A percentile compares a stretch with the other conserved stretches of the same genome.
Evolutionary conservation across 2,797 vertebrate genomes (phyloP).

Genomic region (Mareca penelope): DNA sequence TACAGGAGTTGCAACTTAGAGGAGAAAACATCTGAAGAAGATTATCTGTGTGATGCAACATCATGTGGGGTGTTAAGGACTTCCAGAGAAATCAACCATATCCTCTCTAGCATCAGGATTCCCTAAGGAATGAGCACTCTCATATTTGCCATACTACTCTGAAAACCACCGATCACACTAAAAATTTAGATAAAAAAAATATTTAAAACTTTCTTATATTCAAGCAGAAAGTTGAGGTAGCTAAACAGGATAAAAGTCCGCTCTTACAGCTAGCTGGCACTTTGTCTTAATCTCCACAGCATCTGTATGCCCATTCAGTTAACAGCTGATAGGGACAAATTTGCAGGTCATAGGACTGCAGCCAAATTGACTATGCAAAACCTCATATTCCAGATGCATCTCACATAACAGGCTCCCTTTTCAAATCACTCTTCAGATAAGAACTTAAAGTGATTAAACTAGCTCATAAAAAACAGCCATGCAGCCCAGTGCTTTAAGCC

Average conservation of each 20-base stretch:
- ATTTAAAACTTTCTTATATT: background rate
- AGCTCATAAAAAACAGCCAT: background rate
- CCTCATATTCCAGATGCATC: background rate
- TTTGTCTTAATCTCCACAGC: background rate
- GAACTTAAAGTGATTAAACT: background rate
- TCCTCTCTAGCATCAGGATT: background rate
- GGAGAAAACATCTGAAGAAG: background rate
- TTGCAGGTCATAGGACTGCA: background rate
- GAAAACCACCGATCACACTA: background rate
- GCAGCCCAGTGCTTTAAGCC: background rate
- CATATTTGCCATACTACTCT: background rate
- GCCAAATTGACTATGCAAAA: background rate
- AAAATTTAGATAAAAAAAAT: background rate
- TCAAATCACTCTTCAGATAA: background rate
- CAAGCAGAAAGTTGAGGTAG: background rate
- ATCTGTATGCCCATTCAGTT: background rate
- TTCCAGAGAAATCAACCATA: background rate
- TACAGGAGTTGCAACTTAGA: background rate
- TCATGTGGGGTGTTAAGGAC: background rate
- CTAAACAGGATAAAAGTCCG: background rate
- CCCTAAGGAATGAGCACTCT: background rate
- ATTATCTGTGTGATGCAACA: background rate
- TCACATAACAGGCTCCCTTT: background rate
- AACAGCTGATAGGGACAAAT: background rate
- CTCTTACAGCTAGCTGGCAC: background rate